Base-by-base conservation (phyloP, 2,888 invertebrate genomes). In the Melitaea athalia region DNA sequence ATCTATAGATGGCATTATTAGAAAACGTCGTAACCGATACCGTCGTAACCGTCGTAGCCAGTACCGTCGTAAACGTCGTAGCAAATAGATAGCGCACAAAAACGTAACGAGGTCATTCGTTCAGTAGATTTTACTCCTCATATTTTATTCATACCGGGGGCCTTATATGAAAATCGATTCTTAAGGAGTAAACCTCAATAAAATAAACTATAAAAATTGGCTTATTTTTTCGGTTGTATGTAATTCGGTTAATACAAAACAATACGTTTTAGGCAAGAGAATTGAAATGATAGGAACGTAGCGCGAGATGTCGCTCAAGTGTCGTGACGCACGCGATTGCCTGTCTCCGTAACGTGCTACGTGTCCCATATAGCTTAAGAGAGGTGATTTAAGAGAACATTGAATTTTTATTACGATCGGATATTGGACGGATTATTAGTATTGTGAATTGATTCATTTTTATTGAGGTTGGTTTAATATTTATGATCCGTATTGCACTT, bases 251-350 rank as follows among this genome's bases (percentile, higher is more conserved):
- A 79, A 76, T 85, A 83, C 83, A 82, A 82, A n/a, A 80, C 83
- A 76, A 74, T 76, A 81, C 83, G 83, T 77, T 81, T 77, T 77
- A 85, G 88, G 87, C 87, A 86, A 87, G 81, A 84, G 85, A 87
- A 88, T 87, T 88, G 87, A 88, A 88, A 88, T 86, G 85, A 88
- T 86, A 85, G 85, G 85, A 87, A 82, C 81, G 84, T 85, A 80
- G 81, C 78, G 79, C 78, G 85, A 85, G 83, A 85, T 83, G 86
- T 86, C 84, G 81, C 72, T 80, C 75, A 78, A 83, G 80, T 78
- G 80, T 78, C 78, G 76, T 72, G 64, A 66, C 65, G 59, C 69
- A 76, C 74, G 76, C 74, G 73, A 77, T 78, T 78, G 77, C 66
- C 69, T 68, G 68, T 71, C 71, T 68, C 63, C 63, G 57, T 59